Evolutionary conservation across 2,888 invertebrate genomes (phyloP).

Genomic region (Cephus nigrinus): DNA sequence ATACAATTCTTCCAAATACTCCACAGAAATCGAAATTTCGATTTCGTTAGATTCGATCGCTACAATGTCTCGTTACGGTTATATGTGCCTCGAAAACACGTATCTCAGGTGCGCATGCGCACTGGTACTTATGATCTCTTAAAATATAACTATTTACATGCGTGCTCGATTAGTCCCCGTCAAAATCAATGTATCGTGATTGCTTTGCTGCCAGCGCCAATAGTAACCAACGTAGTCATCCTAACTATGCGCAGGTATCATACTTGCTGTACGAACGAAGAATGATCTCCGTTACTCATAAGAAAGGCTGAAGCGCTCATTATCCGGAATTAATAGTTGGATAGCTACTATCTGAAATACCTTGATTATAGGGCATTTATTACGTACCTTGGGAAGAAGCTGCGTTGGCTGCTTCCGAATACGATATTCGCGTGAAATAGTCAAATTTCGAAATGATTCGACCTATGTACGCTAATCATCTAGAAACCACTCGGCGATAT

Average conservation of each 20-base stretch:
- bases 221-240: background rate
- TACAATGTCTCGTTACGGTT: background rate
- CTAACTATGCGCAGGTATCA: background rate
- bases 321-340: constrained; percentile 17
- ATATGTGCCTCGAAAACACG: too few relatives aligned
- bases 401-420: background rate
- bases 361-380: constrained; percentile 13
- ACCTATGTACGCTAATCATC: background rate
- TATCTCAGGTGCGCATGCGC: background rate
- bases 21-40: background rate
- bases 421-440: background rate
- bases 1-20: background rate
- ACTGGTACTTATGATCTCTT: background rate
- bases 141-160: background rate
- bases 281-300: constrained; percentile 15
- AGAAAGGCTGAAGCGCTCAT: constrained; percentile 16
- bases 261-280: background rate
- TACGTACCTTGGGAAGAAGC: background rate
- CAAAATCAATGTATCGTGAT: constrained; percentile 23
- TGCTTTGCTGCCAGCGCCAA: constrained; percentile 2
- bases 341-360: constrained; percentile 12
- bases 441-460: background rate
- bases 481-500: background rate
- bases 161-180: constrained; percentile 18
- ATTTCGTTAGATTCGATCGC: background rate